Base-by-base conservation (phyloP, 2,888 invertebrate species). In the Uropetala carovei region DNA sequence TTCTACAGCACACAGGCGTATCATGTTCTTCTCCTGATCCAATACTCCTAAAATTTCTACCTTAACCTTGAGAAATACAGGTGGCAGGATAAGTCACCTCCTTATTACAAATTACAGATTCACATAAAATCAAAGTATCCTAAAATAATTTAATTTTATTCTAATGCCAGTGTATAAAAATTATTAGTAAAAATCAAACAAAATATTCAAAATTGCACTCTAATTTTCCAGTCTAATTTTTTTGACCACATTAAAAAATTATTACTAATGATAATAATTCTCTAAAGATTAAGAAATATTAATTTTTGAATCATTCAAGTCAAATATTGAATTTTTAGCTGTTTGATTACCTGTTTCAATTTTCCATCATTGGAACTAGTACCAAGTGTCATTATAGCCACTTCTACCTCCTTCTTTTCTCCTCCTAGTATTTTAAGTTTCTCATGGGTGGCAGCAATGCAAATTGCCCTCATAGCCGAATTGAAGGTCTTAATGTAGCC, bases 21-120 rank as follows among this genome's bases (percentile, higher is more conserved):
- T 96, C 93, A 96, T 95, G 95, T 97, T 97, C 43, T 97, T 97
- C 8, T 96, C 95, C 9, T 97, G 96, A 95, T 98, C 98, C 93
- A 98, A 95, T 3, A 98, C 97, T 0, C 98, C 98, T 85, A 98
- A 95, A 10, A 98, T 98, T 95, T 98, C 98, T 0, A 98, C 98
- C 94, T 98, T 98, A 0, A 98, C 98, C 89, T 89, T 43, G 8
- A 68, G 43, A 43, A 43, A 43, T 43, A 43, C 43, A 43, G 43
- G 5, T 43, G 43, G 5, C 5, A 5, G 43, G 5, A 43, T 43
- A 43, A 43, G 43, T 43, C 43, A 43, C 43, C 43, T 43, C 5
- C 5, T 43, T 43, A 43, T 43, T 43, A 5, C 43, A 43, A 3
- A 43, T 43, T 43, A 43, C 5, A 43, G 5, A 43, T 43, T 43